Base-by-base conservation (phyloP, 1,140 invertebrate species). In the Bilobella aurantiaca region DNA sequence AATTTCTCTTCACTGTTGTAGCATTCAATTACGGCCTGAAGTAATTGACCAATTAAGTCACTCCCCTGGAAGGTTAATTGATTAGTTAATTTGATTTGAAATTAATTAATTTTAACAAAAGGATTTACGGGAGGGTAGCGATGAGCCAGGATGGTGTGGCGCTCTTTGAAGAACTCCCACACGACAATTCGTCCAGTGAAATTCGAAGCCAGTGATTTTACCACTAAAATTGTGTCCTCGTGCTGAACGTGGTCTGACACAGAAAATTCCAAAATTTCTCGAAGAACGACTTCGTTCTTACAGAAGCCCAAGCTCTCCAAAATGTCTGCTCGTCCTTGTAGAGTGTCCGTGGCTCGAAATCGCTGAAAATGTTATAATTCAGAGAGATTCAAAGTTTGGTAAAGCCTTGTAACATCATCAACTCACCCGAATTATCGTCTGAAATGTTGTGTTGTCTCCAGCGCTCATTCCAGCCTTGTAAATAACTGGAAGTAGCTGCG, bases 271-370 rank as follows among this genome's bases (percentile, higher is more conserved):
- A 97, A 79, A n/a, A 93, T 88, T 73, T 85, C 83, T 3, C 82
- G 79, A 46, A 96, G 79, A 27, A 93, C 77, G 28, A 79, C 79
- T 1, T 83, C 78, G 75, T 93, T 84, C 53, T 82, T 82, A 23
- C 88, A 83, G 37, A 86, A 83, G 28, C 91, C 92, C 23, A 97
- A 81, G 0, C 89, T 83, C 47, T 87, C 79, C 27, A 88, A 83
- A 69, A 96, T 90, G 73, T 93, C 82, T 74, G 93, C 87, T 76
- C 94, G 94, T 75, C 98, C 93, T 78, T 98, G 94, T 67, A 92
- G 88, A 60, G 96, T 81, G 77, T 94, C 91, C 8, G 87, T 83
- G 42, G 87, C 84, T 68, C 87, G 83, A 77, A 94, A 95, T 58
- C 98, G 77, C 81, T 84, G 66, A 29, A 77, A 58, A n/a, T n/a